Percentiles rank a stretch among this genome's conserved stretches.
phyloP scores from a whole-genome alignment of 2,888 invertebrate genomes.

The Catotricha subobsoleta region DNA sequence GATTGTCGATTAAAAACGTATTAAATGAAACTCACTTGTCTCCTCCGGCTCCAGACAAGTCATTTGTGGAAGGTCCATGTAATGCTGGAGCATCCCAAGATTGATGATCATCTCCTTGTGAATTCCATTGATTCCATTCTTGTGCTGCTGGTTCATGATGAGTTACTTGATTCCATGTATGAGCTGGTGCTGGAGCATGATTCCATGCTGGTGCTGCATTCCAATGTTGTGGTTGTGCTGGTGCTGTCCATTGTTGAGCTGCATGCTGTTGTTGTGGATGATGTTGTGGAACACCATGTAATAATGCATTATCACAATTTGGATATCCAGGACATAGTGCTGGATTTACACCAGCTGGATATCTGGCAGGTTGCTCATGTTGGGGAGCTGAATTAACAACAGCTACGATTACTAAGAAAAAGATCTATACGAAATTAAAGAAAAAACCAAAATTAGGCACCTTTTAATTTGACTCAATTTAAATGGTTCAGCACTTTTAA shows the following conservation, averaged over 20 bases:
- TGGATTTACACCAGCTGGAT: conserved; percentile 33
- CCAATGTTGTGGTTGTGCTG: neutral
- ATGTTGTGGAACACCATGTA: conserved; percentile 16
- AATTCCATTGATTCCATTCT: conserved; percentile 16
- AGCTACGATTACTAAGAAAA: conserved; percentile 15
- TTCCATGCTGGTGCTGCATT: neutral
- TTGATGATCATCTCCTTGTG: conserved; percentile 13
- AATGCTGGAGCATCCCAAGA: conserved; percentile 17
- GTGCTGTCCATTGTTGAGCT: neutral
- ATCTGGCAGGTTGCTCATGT: conserved; percentile 25
- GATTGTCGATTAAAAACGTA: too few species aligned
- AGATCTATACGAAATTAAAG: conserved; percentile 1
- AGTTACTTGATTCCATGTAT: neutral
- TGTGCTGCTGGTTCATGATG: conserved; percentile 9
- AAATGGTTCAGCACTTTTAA: too few species aligned
- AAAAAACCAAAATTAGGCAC: neutral
- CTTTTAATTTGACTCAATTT: neutral
- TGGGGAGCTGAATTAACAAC: conserved; percentile 21
- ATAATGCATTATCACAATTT: conserved; percentile 32
- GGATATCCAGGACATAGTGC: conserved; percentile 32
- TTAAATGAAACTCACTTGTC: conserved; percentile 6
- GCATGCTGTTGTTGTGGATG: neutral
- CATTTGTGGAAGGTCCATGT: conserved; percentile 14
- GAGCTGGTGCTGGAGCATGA: conserved; percentile 10
- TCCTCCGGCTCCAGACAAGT: conserved; percentile 18